Base-by-base conservation (phyloP, 1,140 invertebrate genomes). In the Sesamia nonagrioides region DNA sequence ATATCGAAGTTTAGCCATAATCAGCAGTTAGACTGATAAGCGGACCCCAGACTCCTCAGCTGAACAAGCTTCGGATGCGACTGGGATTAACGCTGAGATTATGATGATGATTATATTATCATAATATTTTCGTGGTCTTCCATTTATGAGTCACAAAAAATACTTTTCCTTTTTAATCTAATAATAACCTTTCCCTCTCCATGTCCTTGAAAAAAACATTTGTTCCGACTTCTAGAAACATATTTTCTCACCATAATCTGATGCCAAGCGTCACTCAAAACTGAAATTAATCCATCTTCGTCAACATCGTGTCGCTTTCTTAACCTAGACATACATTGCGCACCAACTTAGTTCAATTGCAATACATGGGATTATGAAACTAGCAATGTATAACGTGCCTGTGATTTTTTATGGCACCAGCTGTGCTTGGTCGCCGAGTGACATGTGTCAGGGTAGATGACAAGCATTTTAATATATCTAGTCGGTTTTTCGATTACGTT, bases 401-500 rank as follows among this genome's bases (percentile, higher is more conserved):
- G 27, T 48, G 18, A 0, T 54, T 60, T 72, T 56, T 74, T 74
- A 37, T 74, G 37, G 18, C 4, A 37, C 3, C 71, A 73, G 54
- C 56, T 74, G 72, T 27, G 72, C 35, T 58, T 40, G 37, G 54
- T 74, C 21, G 66, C 7, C 69, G 11, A 37, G 1, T 73, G 69
- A 56, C 69, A 72, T 56, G 37, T 60, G 33, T 45, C 56, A 54
- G 63, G 35, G n/a, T 40, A 33, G 52, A 58, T 74, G 54, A 74
- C 71, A 74, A 15, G 69, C 69, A 48, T 72, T 72, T 72, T 72
- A 72, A 56, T 72, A 71, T 58, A 74, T 74, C 54, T 58, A 45
- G 72, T 56, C 69, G 35, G 48, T 17, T 72, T 72, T 35, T 72
- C n/a, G 35, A 54, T 45, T 74, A 54, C 72, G 61, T 74, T 74